These are phyloP conservation scores for Oncopeltus fasciatus DNA, from an alignment of 1,140 invertebrate genomes.

Conservation along the genomic window DNA sequence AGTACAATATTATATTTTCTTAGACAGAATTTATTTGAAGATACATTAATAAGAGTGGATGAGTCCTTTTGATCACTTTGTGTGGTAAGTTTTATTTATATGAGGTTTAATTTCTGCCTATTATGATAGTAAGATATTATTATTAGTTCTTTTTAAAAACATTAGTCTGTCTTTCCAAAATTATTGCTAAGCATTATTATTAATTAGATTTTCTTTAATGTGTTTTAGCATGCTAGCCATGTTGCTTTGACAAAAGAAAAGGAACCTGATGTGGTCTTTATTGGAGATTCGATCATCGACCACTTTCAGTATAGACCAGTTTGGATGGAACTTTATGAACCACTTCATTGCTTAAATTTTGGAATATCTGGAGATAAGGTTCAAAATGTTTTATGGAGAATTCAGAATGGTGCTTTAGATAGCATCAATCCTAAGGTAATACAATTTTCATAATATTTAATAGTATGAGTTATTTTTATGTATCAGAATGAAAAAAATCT, in stretches of 20 bases:
- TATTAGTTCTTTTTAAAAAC: not conserved
- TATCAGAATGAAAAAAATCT: no score
- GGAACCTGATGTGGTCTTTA: conserved; percentile 80
- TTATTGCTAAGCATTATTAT: not conserved
- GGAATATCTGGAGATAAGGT: conserved; percentile 76
- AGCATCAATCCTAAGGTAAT: conserved; percentile 69
- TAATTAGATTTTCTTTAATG: conserved; percentile 10
- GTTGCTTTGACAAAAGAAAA: conserved; percentile 63
- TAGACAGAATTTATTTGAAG: no score
- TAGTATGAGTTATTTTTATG: no score
- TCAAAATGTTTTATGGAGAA: conserved; percentile 77
- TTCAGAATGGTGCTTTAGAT: conserved; percentile 76
- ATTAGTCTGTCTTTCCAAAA: not conserved
- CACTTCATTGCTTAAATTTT: conserved; percentile 68
- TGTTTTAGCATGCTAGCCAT: conserved; percentile 69
- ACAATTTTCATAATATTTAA: no score
- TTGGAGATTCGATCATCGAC: conserved; percentile 74
- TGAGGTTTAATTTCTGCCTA: not conserved
- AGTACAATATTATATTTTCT: no score
- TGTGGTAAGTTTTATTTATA: not conserved
- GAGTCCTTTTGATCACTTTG: not conserved
- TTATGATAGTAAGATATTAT: not conserved
- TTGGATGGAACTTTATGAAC: conserved; percentile 57
- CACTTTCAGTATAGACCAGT: conserved; percentile 61
- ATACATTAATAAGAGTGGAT: no score